phyloP scores from a whole-genome alignment of 2,888 invertebrate species.

The Agriopis aurantiaria region DNA sequence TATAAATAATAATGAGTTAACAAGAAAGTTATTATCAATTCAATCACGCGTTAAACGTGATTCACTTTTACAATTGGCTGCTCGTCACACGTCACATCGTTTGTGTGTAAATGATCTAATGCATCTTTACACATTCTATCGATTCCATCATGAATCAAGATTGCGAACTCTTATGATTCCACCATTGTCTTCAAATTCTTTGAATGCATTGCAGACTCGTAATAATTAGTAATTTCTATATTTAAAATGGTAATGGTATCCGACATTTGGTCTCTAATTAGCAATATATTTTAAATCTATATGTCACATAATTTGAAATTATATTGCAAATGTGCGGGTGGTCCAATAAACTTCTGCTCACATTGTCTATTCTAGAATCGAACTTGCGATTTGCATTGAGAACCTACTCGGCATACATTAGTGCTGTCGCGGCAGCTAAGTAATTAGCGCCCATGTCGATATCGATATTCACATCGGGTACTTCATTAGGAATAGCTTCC shows the following conservation, averaged over 20 bases:
- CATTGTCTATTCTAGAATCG: slow-evolving; percentile 85
- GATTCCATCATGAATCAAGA: slow-evolving; percentile 33
- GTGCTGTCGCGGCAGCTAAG: slow-evolving; percentile 71
- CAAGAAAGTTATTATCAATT: slow-evolving; percentile 58
- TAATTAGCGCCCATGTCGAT: slow-evolving; percentile 79
- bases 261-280: not conserved
- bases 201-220: not conserved
- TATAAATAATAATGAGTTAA: slow-evolving; percentile 51
- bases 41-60: slow-evolving; percentile 59
- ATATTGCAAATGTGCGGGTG: slow-evolving; percentile 72
- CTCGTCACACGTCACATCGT: slow-evolving; percentile 42
- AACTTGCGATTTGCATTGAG: slow-evolving; percentile 85
- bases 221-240: not conserved
- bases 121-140: slow-evolving; percentile 19
- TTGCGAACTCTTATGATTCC: slow-evolving; percentile 22
- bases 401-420: slow-evolving; percentile 82
- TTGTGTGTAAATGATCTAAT: slow-evolving; percentile 45
- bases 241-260: slow-evolving; percentile 2
- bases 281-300: not conserved
- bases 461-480: slow-evolving; percentile 76
- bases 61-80: slow-evolving; percentile 47
- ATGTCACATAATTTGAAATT: slow-evolving; percentile 17
- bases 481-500: slow-evolving; percentile 69
- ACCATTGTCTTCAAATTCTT: slow-evolving; percentile 1
- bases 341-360: slow-evolving; percentile 79